Conservation (phyloP, 2,797 vertebrate species). For the Petrocephalus schoutedeni region DNA sequence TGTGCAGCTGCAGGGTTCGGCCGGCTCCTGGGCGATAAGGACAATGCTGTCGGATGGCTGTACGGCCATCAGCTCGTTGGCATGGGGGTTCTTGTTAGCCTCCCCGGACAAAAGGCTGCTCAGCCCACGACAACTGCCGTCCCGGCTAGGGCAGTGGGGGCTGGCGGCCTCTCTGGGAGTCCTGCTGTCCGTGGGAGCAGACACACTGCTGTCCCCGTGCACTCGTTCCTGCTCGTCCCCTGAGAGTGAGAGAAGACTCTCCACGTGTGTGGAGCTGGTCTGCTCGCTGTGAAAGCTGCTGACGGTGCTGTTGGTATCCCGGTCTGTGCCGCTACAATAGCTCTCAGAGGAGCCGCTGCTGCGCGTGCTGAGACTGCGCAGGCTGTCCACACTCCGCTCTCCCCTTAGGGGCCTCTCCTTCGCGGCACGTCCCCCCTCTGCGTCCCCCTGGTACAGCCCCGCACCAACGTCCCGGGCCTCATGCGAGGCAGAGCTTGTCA, state of each 20-base stretch:
- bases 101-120: slow-evolving; percentile 79
- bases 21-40: slow-evolving; percentile 40
- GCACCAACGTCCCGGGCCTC: slow-evolving; percentile 66
- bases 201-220: slow-evolving; percentile 52
- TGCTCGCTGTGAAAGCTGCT: slow-evolving; percentile 96
- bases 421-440: slow-evolving; percentile 57
- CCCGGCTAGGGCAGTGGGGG: slow-evolving; percentile 49
- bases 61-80: slow-evolving; percentile 79
- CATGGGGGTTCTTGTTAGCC: slow-evolving; percentile 96
- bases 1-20: slow-evolving; percentile 34
- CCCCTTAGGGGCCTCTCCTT: slow-evolving; percentile 71
- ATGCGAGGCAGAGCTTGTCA: slow-evolving; percentile 56
- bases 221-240: slow-evolving; percentile 68
- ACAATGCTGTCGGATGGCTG: slow-evolving; percentile 44
- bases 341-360: slow-evolving; percentile 95
- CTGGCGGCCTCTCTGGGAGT: slow-evolving; percentile 42
- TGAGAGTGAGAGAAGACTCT: slow-evolving; percentile 83
- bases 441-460: slow-evolving; percentile 77
- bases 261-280: slow-evolving; percentile 92
- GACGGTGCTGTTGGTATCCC: slow-evolving; percentile 91
- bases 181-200: slow-evolving; percentile 54
- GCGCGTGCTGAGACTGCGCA: slow-evolving; percentile 87
- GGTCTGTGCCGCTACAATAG: slow-evolving; percentile 93
- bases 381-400: slow-evolving; percentile 84
- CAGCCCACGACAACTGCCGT: slow-evolving; percentile 56